These are phyloP conservation scores for Bothrops jararaca DNA, from an alignment of 2,113 vertebrate species.

Conservation along the genomic window DNA sequence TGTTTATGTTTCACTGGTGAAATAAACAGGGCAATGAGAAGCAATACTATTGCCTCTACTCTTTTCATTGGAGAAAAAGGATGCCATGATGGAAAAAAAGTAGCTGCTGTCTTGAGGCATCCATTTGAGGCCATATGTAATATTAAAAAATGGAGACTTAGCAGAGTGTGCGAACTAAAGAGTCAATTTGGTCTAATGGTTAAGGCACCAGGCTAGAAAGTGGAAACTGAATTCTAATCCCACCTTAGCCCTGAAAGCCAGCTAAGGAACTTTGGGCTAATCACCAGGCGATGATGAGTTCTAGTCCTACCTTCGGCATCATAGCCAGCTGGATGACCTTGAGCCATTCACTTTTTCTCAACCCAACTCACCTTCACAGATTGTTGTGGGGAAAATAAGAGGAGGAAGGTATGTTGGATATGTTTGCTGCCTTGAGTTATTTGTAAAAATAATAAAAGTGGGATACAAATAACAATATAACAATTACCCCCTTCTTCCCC, in stretches of 20 bases:
- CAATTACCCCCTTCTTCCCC: too few species aligned
- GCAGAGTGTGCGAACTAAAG: not conserved
- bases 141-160: not conserved
- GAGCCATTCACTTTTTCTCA: not conserved
- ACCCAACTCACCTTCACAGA: not conserved
- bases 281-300: not conserved
- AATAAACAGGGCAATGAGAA: not conserved
- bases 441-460: not conserved
- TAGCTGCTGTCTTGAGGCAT: not conserved
- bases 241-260: not conserved
- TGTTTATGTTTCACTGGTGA: not conserved
- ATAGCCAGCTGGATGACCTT: not conserved
- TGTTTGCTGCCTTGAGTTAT: not conserved
- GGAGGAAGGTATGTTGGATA: not conserved
- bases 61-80: not conserved
- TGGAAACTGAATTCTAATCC: not conserved
- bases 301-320: not conserved
- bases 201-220: not conserved
- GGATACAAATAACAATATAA: not conserved
- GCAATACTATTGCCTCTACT: not conserved
- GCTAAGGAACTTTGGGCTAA: not conserved
- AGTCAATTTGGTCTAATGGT: not conserved
- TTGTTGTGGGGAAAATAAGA: not conserved
- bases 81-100: not conserved
- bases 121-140: not conserved